Conservation (phyloP, 2,888 invertebrate species). For the Amiota minor region DNA sequence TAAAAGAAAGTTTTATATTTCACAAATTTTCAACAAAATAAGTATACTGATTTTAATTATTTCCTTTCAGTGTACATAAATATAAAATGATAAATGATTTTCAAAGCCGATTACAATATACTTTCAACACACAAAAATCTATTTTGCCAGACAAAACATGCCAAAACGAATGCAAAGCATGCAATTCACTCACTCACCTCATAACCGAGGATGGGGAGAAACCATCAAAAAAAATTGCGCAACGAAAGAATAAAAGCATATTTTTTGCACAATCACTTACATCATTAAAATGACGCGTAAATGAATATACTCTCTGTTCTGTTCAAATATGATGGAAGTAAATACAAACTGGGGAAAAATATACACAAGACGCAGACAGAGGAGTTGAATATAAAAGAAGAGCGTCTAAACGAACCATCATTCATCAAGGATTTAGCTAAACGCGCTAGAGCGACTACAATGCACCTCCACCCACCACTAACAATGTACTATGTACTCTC, state of each 20-base stretch:
- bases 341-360: constrained; percentile 19
- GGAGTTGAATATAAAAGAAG: background rate
- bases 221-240: constrained; percentile 9
- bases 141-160: constrained; percentile 49
- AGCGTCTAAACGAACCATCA: constrained; percentile 46
- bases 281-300: constrained; percentile 66
- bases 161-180: constrained; percentile 20
- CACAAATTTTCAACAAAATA: too few species aligned
- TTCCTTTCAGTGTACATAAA: constrained; percentile 29
- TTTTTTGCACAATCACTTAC: constrained; percentile 67
- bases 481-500: too few species aligned
- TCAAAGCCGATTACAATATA: constrained; percentile 60
- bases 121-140: constrained; percentile 57
- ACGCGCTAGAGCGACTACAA: constrained; percentile 47
- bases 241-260: background rate
- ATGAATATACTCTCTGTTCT: constrained; percentile 54
- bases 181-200: background rate
- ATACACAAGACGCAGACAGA: too few species aligned
- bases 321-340: constrained; percentile 58
- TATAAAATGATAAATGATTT: constrained; percentile 63
- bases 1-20: too few species aligned
- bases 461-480: background rate
- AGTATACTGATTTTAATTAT: too few species aligned
- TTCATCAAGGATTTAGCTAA: constrained; percentile 67
- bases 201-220: too few species aligned